Base-by-base conservation (phyloP, 1,140 invertebrate genomes). In the Sminthurides bifidus region DNA sequence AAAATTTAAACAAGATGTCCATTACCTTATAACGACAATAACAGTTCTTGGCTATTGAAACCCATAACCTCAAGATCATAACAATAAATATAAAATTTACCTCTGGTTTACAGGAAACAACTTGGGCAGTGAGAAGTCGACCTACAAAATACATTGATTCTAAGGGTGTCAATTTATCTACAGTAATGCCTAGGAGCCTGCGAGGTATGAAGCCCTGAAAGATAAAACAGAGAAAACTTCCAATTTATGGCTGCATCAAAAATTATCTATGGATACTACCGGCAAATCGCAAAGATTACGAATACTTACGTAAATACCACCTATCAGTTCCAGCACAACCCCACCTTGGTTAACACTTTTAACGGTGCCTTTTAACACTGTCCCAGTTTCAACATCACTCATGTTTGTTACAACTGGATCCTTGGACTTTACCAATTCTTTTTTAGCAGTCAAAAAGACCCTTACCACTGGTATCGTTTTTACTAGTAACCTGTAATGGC, bases 41-140 rank as follows among this genome's bases (percentile, higher is more conserved):
- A n/a, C n/a, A n/a, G n/a, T n/a, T n/a, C n/a, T n/a, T n/a, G n/a
- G n/a, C n/a, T n/a, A n/a, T n/a, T n/a, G n/a, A n/a, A 41, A 8
- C 6, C 5, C 23, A 17, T 41, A 41, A 41, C n/a, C 4, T 17
- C 5, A 8, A 41, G 23, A 41, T 41, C 38, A 41, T 41, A n/a
- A 17, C 23, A 4, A 8, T 6, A 41, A 17, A 8, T 41, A 6
- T 4, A 31, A 6, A 31, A n/a, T n/a, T n/a, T 49, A 49, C 46
- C 46, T 60, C 43, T 8, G 41, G 14, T 46, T 66, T 44, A 51
- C 59, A 35, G 37, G 33, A 23, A 21, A 60, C 31, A 10, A 74
- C 69, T 59, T 67, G 61, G 56, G 71, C 72, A 59, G 69, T 68
- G 0, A 74, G 43, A 37, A 67, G 61, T 49, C 67, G 59, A 2